Evolutionary conservation across 2,113 vertebrate species (phyloP).

Genomic region (Notiomystis cincta): DNA sequence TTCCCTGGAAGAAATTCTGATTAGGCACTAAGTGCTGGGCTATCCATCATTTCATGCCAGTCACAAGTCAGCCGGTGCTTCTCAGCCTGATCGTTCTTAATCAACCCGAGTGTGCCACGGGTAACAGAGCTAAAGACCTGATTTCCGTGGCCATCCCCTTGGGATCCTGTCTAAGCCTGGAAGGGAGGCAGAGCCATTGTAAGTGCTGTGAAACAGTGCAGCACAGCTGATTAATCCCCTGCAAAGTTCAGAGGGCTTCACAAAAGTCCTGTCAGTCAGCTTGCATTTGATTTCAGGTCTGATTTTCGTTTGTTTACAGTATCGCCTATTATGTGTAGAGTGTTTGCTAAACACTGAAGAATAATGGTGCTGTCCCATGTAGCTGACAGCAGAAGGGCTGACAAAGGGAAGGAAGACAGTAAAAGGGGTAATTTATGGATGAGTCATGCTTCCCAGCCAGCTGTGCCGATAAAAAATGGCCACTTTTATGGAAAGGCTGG

Average conservation of each 20-base stretch:
- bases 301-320: constrained; percentile 31
- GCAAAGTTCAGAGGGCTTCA: neutral
- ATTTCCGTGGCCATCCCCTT: neutral
- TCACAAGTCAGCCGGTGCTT: neutral
- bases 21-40: neutral
- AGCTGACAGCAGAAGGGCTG: constrained; percentile 24
- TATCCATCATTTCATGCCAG: neutral
- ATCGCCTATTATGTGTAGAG: neutral
- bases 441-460: constrained; percentile 18
- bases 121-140: neutral
- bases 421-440: constrained; percentile 31
- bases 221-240: neutral
- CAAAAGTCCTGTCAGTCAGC: constrained; percentile 3
- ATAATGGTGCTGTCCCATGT: neutral
- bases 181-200: neutral
- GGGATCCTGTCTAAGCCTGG: accelerated
- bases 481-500: neutral
- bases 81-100: neutral
- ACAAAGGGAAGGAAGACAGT: constrained; percentile 23
- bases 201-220: neutral
- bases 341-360: constrained; percentile 28
- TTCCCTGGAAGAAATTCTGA: neutral
- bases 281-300: neutral
- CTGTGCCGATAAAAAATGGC: constrained; percentile 27
- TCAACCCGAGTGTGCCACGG: neutral